Conservation (phyloP, 2,888 invertebrate genomes). For the Pediacus dermestoides region DNA sequence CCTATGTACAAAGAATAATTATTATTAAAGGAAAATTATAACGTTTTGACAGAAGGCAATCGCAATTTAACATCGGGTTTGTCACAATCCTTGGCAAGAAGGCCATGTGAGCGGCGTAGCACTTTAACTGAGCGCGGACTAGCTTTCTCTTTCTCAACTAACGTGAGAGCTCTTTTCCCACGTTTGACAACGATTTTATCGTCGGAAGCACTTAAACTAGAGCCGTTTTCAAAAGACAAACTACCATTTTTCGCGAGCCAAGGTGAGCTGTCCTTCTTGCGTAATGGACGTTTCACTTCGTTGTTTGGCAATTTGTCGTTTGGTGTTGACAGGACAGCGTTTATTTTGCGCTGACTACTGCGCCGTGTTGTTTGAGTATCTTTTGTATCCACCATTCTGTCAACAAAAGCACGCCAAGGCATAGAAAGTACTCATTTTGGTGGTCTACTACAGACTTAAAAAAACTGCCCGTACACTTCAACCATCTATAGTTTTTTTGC, state of each 20-base stretch:
- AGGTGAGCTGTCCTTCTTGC: slow-evolving; percentile 33
- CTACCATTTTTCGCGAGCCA: slow-evolving; percentile 9
- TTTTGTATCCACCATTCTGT: slow-evolving; percentile 43
- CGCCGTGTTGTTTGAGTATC: slow-evolving; percentile 29
- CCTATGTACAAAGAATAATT: not conserved
- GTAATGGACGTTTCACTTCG: slow-evolving; percentile 28
- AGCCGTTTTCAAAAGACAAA: slow-evolving; percentile 18
- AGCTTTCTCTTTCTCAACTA: slow-evolving; percentile 42
- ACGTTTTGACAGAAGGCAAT: slow-evolving; percentile 35
- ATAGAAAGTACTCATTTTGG: not conserved
- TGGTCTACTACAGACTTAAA: too few relatives aligned
- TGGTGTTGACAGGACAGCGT: slow-evolving; percentile 18
- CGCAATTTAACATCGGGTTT: slow-evolving; percentile 29
- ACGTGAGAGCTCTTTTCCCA: slow-evolving; percentile 41
- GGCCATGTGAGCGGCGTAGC: slow-evolving; percentile 37
- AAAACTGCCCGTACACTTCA: slow-evolving; percentile 5
- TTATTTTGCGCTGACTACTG: slow-evolving; percentile 35
- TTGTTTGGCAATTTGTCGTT: slow-evolving; percentile 18
- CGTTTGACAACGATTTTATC: slow-evolving; percentile 37
- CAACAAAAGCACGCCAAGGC: too few relatives aligned
- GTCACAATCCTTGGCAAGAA: slow-evolving; percentile 28
- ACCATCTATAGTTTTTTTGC: slow-evolving; percentile 15
- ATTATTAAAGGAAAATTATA: slow-evolving; percentile 21
- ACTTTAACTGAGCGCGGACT: slow-evolving; percentile 46
- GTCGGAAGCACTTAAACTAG: slow-evolving; percentile 20